phyloP scores from a whole-genome alignment of 2,113 vertebrate genomes.

The Cavia aperea region DNA sequence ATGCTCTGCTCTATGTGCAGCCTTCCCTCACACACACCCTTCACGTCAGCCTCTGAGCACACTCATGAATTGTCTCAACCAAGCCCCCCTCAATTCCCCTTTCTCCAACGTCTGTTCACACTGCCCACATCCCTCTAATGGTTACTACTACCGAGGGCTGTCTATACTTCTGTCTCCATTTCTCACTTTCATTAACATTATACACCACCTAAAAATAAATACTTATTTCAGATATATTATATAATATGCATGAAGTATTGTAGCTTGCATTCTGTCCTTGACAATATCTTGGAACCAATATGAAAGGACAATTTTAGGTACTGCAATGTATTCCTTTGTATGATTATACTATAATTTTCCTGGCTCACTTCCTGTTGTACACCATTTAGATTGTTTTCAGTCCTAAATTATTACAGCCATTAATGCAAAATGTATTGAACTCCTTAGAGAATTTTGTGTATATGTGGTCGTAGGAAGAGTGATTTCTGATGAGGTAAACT shows the following conservation, averaged over 20 bases:
- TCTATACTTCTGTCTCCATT: not conserved
- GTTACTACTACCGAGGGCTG: not conserved
- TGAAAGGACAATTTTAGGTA: not conserved
- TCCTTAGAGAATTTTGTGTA: not conserved
- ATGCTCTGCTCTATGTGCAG: not conserved
- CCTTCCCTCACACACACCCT: not conserved
- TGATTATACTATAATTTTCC: not conserved
- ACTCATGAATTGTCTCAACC: not conserved
- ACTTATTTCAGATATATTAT: not conserved
- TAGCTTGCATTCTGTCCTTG: not conserved
- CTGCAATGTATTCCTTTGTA: not conserved
- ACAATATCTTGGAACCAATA: not conserved
- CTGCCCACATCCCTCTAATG: not conserved
- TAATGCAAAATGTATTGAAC: not conserved
- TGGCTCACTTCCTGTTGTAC: not conserved
- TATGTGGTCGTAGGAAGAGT: not conserved
- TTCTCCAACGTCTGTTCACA: not conserved
- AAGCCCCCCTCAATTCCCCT: not conserved
- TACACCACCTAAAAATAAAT: not conserved
- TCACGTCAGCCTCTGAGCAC: not conserved
- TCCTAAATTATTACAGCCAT: not conserved
- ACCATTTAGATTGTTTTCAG: not conserved
- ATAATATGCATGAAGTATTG: not conserved
- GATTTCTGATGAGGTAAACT: not conserved
- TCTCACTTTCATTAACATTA: not conserved